Percentiles rank a stretch among this genome's conserved stretches.
These are phyloP conservation scores for Aegypius monachus DNA, from an alignment of 2,113 vertebrate genomes.

Conservation along the genomic window DNA sequence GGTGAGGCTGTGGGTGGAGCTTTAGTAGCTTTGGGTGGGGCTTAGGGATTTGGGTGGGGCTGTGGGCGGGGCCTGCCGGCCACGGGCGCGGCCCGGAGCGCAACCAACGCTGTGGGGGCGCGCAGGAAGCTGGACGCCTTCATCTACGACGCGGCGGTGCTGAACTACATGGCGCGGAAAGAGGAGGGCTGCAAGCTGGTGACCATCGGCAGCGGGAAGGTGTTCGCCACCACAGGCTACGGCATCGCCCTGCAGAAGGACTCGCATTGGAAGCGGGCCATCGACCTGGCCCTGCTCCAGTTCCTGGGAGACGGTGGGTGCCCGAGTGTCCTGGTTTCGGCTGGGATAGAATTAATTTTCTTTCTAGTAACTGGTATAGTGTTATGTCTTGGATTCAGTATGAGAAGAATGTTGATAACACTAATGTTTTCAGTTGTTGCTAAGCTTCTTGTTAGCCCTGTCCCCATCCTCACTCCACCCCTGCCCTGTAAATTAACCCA, in stretches of 20 bases:
- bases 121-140: conserved; percentile 95
- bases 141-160: conserved; percentile 93
- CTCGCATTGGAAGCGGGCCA: conserved; percentile 92
- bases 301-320: conserved; percentile 92
- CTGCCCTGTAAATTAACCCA: not conserved
- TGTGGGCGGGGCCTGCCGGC: not conserved
- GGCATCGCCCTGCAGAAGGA: conserved; percentile 98
- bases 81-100: too few relatives aligned
- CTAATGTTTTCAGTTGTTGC: too few relatives aligned
- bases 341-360: too few relatives aligned
- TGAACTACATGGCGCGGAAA: conserved; percentile 99
- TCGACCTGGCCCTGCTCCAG: conserved; percentile 94
- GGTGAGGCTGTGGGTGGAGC: too few relatives aligned
- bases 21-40: too few relatives aligned
- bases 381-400: too few relatives aligned
- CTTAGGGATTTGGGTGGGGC: too few relatives aligned
- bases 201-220: conserved; percentile 96
- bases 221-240: conserved; percentile 95
- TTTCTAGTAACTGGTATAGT: too few relatives aligned
- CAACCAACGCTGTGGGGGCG: too few relatives aligned
- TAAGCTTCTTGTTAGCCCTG: not conserved
- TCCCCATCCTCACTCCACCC: not conserved
- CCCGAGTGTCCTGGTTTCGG: not conserved
- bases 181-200: conserved; percentile 98
- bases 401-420: too few relatives aligned